Conservation (phyloP, 2,888 invertebrate species). For the Cryptocephalus moraei region DNA sequence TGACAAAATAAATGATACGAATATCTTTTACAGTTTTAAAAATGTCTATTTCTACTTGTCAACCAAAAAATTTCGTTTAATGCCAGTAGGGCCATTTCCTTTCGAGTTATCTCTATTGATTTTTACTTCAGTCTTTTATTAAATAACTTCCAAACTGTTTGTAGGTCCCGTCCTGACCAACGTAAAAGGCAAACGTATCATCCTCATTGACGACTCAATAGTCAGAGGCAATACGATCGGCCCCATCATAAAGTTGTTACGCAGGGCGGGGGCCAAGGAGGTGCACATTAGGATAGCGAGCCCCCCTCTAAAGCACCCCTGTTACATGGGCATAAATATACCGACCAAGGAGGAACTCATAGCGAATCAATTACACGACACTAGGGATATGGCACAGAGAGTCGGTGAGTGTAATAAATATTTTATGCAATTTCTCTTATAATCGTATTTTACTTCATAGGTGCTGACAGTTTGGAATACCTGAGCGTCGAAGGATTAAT, state of each 20-base stretch:
- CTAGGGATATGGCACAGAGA: slow-evolving; percentile 64
- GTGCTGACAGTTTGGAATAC: slow-evolving; percentile 87
- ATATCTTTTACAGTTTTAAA: too few relatives aligned
- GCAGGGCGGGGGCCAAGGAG: slow-evolving; percentile 89
- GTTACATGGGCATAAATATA: slow-evolving; percentile 99
- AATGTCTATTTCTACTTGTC: too few relatives aligned
- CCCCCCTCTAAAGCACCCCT: slow-evolving; percentile 87
- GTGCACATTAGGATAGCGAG: slow-evolving; percentile 96
- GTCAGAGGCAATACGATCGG: slow-evolving; percentile 95
- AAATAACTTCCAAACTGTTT: too few relatives aligned
- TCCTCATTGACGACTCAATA: slow-evolving; percentile 95
- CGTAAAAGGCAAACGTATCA: slow-evolving; percentile 75
- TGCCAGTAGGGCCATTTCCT: too few relatives aligned
- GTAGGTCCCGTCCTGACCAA: slow-evolving; percentile 78
- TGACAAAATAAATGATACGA: too few relatives aligned
- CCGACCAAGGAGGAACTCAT: slow-evolving; percentile 95
- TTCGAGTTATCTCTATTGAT: too few relatives aligned
- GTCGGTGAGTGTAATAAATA: slow-evolving; percentile 52
- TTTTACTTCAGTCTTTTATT: too few relatives aligned
- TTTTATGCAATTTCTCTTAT: not conserved
- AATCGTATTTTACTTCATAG: slow-evolving; percentile 34
- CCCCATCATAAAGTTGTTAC: slow-evolving; percentile 84
- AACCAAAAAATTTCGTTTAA: too few relatives aligned
- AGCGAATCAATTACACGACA: slow-evolving; percentile 70
- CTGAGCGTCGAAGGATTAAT: slow-evolving; percentile 89